Conservation (phyloP, 2,888 invertebrate genomes). For the Epinotia brunnichana region DNA sequence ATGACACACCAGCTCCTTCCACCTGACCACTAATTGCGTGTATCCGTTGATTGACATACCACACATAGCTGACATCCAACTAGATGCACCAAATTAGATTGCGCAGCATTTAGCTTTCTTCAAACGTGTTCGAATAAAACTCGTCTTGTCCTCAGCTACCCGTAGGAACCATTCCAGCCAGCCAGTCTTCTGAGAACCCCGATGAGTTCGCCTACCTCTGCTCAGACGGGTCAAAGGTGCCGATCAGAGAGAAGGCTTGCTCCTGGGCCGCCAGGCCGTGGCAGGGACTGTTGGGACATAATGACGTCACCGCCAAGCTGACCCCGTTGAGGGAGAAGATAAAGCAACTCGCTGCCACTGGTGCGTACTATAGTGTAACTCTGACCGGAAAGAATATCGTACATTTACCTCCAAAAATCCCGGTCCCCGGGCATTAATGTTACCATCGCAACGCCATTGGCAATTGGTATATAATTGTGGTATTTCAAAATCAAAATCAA, state of each 20-base stretch:
- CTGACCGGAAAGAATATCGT: not conserved
- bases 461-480: too few relatives aligned
- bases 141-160: slow-evolving; percentile 77
- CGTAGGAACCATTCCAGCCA: slow-evolving; percentile 83
- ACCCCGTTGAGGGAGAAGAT: slow-evolving; percentile 82
- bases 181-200: slow-evolving; percentile 85
- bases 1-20: too few relatives aligned
- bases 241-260: slow-evolving; percentile 86
- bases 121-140: too few relatives aligned
- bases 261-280: slow-evolving; percentile 94
- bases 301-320: slow-evolving; percentile 81
- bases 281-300: slow-evolving; percentile 89
- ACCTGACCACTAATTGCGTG: too few relatives aligned
- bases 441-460: too few relatives aligned
- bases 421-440: too few relatives aligned
- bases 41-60: too few relatives aligned
- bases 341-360: slow-evolving; percentile 79
- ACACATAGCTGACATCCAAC: too few relatives aligned
- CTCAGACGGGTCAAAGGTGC: slow-evolving; percentile 88
- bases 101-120: too few relatives aligned
- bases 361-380: slow-evolving; percentile 58
- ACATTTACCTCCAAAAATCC: not conserved
- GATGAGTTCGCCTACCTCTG: slow-evolving; percentile 90
- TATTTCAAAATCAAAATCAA: too few relatives aligned
- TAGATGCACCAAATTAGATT: too few relatives aligned